Evolutionary conservation across 2,797 vertebrate species (phyloP), one percentile per base, ranked within the genome.

Genomic region (Cyprinella venusta): DNA sequence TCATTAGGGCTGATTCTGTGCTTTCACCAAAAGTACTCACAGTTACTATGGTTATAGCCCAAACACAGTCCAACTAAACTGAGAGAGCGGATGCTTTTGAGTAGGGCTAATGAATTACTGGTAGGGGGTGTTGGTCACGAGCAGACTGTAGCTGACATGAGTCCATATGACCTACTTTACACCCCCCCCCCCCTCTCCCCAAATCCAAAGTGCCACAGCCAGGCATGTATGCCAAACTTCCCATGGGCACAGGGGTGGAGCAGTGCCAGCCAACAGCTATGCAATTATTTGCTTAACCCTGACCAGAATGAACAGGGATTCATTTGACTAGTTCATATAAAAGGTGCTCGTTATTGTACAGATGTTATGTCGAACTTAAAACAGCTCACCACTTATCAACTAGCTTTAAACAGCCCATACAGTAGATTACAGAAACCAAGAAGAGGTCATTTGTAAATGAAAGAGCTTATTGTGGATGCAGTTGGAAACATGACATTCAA

Each of bases 111-210:
- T 82, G 61, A 54, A 65, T 67, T 74, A 65, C 59, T 69, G 21
- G 64, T 76, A n/a, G 81, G 26, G 79, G 74, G 81, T 54, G 45
- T 63, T 65, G 59, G 52, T 81, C 71, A 80, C 13, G 76, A 33
- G 52, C 77, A 82, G 64, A 71, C 81, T 69, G 70, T 69, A 79
- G 70, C 59, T 69, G 72, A 63, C 76, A 84, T 72, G 45, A 63
- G 33, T 59, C 69, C 76, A 81, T 67, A 76, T 88, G 88, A 89
- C 89, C 89, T 90, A 90, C 80, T 90, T 90, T 84, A 59, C 67
- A 40, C 64, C 80, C 68, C 54, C 80, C 68, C 54, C 24, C 59
- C 79, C n/a, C n/a, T n/a, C n/a, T 21, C 74, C 48, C 82, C 78
- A 84, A 87, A 86, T 75, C 78, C 45, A 71, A 80, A 86, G 79